Evolutionary conservation across 2,888 invertebrate species (phyloP), one percentile per base, ranked within the genome.

Genomic region (Ceraclea dissimilis): DNA sequence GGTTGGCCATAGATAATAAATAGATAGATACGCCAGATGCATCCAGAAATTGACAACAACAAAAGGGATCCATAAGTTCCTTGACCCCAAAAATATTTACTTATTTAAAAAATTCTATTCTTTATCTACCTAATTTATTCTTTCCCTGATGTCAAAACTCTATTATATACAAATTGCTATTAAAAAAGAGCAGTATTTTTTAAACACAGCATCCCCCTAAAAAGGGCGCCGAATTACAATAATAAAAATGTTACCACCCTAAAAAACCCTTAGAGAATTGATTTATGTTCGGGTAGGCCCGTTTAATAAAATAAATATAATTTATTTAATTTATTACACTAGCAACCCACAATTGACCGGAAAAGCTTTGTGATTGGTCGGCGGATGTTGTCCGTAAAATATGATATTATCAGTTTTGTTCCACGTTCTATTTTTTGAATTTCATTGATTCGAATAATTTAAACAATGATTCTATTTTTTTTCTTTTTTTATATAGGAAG

Each of bases 361-460:
- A 53, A 47, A 33, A 20, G n/a, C 46, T 53, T 47, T 53, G 46
- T 53, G 52, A 53, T 53, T 53, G 52, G 52, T 31, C 47, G 52
- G 21, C 52, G 52, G 46, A 46, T 19, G 46, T 46, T 18, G 46
- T 19, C 20, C n/a, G 46, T 46, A 18, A 46, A 46, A 46, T 11
- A 31, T 8, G 11, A 39, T 39, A 39, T 39, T 39, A 13, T 39
- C n/a, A n/a, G n/a, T n/a, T n/a, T 13, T 39, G 39, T 39, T 39
- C 39, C 16, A 39, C 16, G 39, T 16, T n/a, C 16, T 16, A 39
- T 39, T 39, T 39, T 39, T 13, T 2, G 13, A 6, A 10, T 26
- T 26, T 26, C 26, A 6, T 26, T 26, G 26, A 26, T 26, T 26
- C 10, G 26, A 26, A 26, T 26, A 10, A 26, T 6, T 6, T 4